Conservation (phyloP, 2,888 invertebrate genomes). For the Thelaira solivaga region DNA sequence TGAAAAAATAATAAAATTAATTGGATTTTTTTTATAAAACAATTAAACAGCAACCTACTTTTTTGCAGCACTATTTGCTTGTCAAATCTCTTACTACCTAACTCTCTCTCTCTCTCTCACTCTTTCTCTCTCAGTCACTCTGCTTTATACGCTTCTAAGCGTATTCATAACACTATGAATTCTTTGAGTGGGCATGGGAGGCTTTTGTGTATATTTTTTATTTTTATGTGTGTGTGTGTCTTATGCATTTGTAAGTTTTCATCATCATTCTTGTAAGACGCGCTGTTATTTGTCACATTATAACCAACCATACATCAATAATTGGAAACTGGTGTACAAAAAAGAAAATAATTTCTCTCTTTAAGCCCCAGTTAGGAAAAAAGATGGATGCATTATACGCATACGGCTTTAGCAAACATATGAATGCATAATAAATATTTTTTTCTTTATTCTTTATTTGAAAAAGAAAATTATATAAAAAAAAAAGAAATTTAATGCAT, state of each 20-base stretch:
- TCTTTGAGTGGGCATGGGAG: no score
- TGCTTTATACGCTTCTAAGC: no score
- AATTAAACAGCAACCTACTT: neutral
- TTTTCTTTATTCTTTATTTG: neutral
- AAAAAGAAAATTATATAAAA: constrained; percentile 48
- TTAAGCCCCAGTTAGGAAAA: constrained; percentile 28
- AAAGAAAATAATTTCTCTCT: neutral
- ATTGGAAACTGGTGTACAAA: constrained; percentile 13
- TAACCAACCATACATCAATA: constrained; percentile 48
- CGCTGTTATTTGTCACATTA: constrained; percentile 45
- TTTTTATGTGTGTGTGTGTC: neutral
- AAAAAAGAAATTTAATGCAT: constrained; percentile 58
- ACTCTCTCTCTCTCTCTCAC: neutral
- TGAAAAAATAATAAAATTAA: no score
- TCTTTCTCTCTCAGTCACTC: neutral
- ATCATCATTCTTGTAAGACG: neutral
- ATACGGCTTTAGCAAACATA: neutral
- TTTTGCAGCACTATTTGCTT: neutral
- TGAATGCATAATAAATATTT: neutral
- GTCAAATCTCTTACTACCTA: no score
- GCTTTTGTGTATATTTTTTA: neutral
- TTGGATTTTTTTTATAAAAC: no score
- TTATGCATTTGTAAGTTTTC: neutral
- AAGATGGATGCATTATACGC: constrained; percentile 52
- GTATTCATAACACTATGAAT: no score